Percentiles rank a stretch among this genome's conserved stretches.
Conservation (phyloP, 2,888 invertebrate species). For the Lampropteryx suffumata region DNA sequence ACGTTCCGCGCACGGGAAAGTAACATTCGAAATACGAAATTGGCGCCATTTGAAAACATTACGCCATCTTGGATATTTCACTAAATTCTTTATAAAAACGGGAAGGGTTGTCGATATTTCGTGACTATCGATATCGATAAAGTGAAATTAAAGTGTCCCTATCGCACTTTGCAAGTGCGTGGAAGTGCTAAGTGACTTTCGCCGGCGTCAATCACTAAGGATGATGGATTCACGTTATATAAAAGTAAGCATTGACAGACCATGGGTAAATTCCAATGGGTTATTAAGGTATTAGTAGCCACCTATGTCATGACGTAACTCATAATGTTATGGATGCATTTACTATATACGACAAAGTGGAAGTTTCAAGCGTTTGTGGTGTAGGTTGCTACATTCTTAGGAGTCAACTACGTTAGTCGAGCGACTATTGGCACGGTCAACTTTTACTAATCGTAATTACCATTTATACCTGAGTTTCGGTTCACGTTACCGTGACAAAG, state of each 20-base stretch:
- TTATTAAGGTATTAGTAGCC: too few relatives aligned
- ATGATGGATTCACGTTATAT: conserved; percentile 67
- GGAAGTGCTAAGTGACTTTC: conserved; percentile 69
- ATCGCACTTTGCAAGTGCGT: conserved; percentile 51
- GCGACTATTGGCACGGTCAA: too few relatives aligned
- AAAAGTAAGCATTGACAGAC: conserved; percentile 51
- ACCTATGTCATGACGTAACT: too few relatives aligned
- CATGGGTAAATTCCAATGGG: background rate
- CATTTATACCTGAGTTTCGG: too few relatives aligned
- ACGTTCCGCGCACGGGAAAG: conserved; percentile 64
- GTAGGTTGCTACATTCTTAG: too few relatives aligned
- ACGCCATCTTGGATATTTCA: conserved; percentile 16
- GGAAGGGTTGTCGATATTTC: conserved; percentile 16
- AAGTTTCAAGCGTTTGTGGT: too few relatives aligned
- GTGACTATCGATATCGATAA: conserved; percentile 30
- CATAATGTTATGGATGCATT: too few relatives aligned
- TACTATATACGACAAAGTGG: too few relatives aligned
- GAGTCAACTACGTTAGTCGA: too few relatives aligned
- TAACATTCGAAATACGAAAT: conserved; percentile 52
- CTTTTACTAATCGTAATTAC: too few relatives aligned
- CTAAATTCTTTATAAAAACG: background rate
- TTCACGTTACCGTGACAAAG: too few relatives aligned
- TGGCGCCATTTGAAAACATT: conserved; percentile 48
- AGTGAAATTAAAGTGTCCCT: conserved; percentile 39
- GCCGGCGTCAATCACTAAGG: conserved; percentile 43